Evolutionary conservation across 2,888 invertebrate species (phyloP), one percentile per base, ranked within the genome.

Genomic region (Choreutis nemorana): DNA sequence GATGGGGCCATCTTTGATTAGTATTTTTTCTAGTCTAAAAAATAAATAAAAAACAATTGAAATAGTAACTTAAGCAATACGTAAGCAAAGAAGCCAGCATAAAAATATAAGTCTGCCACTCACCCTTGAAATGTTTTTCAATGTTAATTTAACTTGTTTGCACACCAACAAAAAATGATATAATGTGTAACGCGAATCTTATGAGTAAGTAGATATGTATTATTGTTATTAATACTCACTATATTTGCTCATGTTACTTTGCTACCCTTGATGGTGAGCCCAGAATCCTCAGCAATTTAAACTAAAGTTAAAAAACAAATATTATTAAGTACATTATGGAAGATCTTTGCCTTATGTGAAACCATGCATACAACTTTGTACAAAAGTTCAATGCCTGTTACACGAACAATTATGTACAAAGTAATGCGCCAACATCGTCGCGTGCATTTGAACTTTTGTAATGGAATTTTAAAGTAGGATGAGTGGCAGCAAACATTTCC

Each of bases 381-480:
- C 67, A 66, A 67, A 70, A 70, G 64, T 66, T 67, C 60, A 67
- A 65, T 50, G 55, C 59, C 56, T 59, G 55, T 42, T 39, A 39
- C 36, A 41, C 38, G 31, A n/a, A n/a, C 8, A 18, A 18, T 6
- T 18, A 18, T 8, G 8, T 8, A 5, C 8, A 18, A 6, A 6
- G 8, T 6, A 18, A 18, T 5, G 18, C 18, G 5, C 18, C 18
- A 8, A 6, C 4, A 8, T 5, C 18, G 8, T 18, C 4, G 5
- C 8, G 8, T 18, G 50, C 47, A 42, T 54, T 66, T 66, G 65
- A 66, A 65, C 67, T 68, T 67, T 65, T 63, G 66, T 64, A 58
- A 46, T 33, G 32, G 41, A 33, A 33, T 34, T 9, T 4, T 10
- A 9, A 11, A 36, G 38, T 36, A 23, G 35, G 32, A 23, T 48